phyloP scores from a whole-genome alignment of 2,113 vertebrate species.

The Cochlearius cochlearius region DNA sequence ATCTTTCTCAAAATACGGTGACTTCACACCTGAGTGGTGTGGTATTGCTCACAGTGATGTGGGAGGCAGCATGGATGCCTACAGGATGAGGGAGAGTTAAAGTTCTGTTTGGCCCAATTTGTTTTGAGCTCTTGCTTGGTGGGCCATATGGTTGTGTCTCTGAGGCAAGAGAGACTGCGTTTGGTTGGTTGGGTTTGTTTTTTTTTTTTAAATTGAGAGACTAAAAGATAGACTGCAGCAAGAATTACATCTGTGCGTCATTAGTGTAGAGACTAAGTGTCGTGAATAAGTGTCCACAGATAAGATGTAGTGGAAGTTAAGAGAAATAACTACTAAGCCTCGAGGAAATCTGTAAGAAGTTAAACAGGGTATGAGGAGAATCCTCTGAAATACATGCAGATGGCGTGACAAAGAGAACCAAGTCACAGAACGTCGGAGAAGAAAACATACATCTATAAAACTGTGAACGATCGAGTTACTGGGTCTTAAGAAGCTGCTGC shows the following conservation, averaged over 20 bases:
- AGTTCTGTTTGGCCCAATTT: background rate
- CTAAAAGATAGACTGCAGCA: background rate
- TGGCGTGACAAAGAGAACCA: background rate
- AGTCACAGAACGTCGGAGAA: background rate
- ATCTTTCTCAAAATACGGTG: background rate
- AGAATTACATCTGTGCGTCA: background rate
- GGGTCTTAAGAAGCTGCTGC: background rate
- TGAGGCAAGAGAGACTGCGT: background rate
- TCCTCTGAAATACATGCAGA: background rate
- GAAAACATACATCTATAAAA: background rate
- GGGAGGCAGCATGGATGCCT: background rate
- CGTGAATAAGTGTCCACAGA: background rate
- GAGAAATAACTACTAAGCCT: background rate
- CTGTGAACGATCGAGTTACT: background rate
- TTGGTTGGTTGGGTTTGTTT: no score
- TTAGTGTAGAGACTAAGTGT: background rate
- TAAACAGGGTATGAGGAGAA: background rate
- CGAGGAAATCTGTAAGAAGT: constrained; percentile 16
- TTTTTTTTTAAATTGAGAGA: background rate
- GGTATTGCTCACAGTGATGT: background rate
- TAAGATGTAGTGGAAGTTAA: background rate
- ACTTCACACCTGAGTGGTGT: background rate
- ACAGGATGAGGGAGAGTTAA: background rate
- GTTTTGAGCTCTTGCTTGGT: background rate
- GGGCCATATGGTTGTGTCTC: background rate